Percentiles rank a stretch among this genome's conserved stretches.
Evolutionary conservation across 2,113 vertebrate genomes (phyloP).

Genomic region (Trochalopteron elliotii): DNA sequence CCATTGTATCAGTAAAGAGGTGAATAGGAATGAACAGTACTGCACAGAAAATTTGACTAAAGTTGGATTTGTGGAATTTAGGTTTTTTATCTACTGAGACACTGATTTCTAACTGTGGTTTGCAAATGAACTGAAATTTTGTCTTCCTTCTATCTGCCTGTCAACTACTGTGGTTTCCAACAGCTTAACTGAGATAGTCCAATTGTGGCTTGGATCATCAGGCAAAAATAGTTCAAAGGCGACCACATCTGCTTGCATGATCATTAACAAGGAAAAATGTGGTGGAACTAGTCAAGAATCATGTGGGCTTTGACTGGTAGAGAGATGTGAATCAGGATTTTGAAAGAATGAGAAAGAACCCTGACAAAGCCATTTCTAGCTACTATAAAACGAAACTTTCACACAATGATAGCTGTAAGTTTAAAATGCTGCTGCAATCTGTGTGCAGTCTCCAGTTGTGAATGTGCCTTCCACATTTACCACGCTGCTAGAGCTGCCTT

Average conservation of each 20-base stretch:
- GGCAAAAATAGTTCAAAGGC: background rate
- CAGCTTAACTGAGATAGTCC: background rate
- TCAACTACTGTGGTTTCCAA: background rate
- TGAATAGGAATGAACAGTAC: background rate
- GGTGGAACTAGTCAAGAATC: background rate
- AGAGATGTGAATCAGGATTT: background rate
- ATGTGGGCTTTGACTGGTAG: background rate
- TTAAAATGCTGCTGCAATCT: background rate
- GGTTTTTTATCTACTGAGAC: background rate
- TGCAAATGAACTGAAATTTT: background rate
- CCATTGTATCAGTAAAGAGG: background rate
- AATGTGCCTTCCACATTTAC: background rate
- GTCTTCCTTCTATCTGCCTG: background rate
- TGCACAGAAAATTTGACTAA: background rate
- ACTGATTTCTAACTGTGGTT: background rate
- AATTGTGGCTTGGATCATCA: background rate
- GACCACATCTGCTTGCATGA: background rate
- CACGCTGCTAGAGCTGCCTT: background rate
- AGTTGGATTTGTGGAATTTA: background rate
- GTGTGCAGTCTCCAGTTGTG: background rate
- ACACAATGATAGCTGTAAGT: background rate
- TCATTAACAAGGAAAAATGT: background rate
- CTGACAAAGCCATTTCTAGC: background rate
- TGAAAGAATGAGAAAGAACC: background rate
- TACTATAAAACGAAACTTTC: background rate